phyloP scores from a whole-genome alignment of 2,113 vertebrate species.

The Tragelaphus strepsiceros region DNA sequence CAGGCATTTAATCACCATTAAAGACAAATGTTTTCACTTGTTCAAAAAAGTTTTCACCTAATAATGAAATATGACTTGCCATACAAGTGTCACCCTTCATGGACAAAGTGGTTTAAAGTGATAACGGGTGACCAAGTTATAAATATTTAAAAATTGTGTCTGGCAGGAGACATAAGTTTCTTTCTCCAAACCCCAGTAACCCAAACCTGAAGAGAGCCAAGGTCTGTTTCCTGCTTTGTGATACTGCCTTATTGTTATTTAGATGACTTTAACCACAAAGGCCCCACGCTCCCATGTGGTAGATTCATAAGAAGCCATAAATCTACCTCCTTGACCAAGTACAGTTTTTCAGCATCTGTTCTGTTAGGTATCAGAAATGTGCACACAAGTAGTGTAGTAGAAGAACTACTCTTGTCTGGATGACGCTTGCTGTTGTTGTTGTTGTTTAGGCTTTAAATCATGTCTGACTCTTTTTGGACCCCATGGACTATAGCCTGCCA shows the following conservation, averaged over 20 bases:
- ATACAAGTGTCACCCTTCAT: constrained; percentile 24
- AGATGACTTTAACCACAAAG: constrained; percentile 50
- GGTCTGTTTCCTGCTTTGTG: constrained; percentile 57
- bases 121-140: constrained; percentile 52
- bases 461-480: not conserved
- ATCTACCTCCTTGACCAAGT: constrained; percentile 17
- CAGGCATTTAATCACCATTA: constrained; percentile 57
- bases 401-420: not conserved
- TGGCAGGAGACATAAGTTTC: constrained; percentile 50
- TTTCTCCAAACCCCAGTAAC: constrained; percentile 51
- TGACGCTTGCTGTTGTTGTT: too few relatives aligned
- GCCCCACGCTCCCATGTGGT: not conserved
- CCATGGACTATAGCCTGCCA: not conserved
- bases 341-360: not conserved
- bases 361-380: constrained; percentile 10
- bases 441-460: not conserved
- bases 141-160: constrained; percentile 38
- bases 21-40: constrained; percentile 60
- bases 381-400: not conserved
- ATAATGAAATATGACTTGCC: constrained; percentile 63
- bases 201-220: constrained; percentile 14
- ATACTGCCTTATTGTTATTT: constrained; percentile 25
- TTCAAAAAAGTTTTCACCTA: constrained; percentile 41
- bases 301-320: constrained; percentile 42
- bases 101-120: constrained; percentile 47